Conservation (phyloP, 2,113 vertebrate genomes). For the Gallinago jamesoni region DNA sequence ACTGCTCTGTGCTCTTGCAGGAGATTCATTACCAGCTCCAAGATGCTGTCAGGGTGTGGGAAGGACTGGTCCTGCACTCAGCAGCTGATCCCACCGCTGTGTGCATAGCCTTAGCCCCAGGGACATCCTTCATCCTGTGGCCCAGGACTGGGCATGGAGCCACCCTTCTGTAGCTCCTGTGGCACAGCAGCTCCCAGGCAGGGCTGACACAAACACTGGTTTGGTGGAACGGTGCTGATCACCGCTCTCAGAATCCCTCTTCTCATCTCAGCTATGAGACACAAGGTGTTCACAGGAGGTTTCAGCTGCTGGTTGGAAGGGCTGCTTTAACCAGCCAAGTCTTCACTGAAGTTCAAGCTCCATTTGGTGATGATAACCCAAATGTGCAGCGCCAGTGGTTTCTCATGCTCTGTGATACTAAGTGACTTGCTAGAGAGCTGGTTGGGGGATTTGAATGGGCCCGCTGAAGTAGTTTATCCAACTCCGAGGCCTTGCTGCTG, state of each 20-base stretch:
- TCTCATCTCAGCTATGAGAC: not conserved
- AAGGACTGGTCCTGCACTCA: fast-evolving
- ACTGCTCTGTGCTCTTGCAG: not conserved
- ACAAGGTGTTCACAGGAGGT: not conserved
- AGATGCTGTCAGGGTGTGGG: not conserved
- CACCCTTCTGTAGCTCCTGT: fast-evolving
- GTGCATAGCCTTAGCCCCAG: not conserved
- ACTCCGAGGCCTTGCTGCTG: not conserved
- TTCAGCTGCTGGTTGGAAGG: not conserved
- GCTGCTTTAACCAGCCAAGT: not conserved
- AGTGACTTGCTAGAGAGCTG: not conserved
- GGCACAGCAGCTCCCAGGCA: not conserved
- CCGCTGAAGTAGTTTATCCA: not conserved
- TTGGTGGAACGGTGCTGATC: not conserved
- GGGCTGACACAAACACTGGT: not conserved
- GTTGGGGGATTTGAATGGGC: not conserved
- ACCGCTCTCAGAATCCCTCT: not conserved
- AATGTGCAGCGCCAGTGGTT: not conserved
- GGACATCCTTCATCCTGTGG: not conserved
- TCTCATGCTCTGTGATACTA: not conserved
- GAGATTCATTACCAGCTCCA: not conserved
- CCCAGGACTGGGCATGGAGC: not conserved
- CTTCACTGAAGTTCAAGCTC: not conserved
- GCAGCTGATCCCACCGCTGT: not conserved
- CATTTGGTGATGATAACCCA: not conserved